Conservation (phyloP, 2,113 vertebrate species). For the Scartelaos histophorus region DNA sequence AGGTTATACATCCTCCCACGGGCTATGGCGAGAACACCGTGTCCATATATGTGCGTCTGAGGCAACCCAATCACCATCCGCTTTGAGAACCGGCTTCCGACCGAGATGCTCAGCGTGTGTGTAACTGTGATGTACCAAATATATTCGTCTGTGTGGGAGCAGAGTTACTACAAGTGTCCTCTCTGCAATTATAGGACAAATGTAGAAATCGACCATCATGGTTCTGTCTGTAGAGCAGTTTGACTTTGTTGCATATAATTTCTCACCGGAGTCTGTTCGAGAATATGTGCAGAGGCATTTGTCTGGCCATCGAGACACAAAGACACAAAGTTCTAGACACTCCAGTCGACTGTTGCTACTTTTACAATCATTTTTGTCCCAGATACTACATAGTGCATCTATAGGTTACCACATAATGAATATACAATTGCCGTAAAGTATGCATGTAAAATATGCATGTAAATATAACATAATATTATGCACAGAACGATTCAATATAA, state of each 20-base stretch:
- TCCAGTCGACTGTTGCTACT: not conserved
- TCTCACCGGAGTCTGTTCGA: not conserved
- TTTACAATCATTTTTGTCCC: not conserved
- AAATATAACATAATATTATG: too few species aligned
- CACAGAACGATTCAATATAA: not conserved
- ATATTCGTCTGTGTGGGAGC: not conserved
- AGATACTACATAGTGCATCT: not conserved
- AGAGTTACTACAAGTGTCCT: conserved; percentile 8
- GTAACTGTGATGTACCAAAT: conserved; percentile 31
- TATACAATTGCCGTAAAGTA: too few species aligned
- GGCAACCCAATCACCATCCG: not conserved
- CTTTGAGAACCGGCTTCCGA: conserved; percentile 30
- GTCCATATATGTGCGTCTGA: not conserved
- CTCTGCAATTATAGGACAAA: conserved; percentile 7
- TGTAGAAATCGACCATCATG: conserved; percentile 9
- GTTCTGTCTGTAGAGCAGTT: not conserved
- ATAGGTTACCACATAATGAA: too few species aligned
- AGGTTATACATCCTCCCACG: conserved; percentile 38
- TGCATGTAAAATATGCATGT: too few species aligned
- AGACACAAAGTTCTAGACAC: not conserved
- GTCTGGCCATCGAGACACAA: conserved; percentile 9
- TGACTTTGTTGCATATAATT: conserved; percentile 10
- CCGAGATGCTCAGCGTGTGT: conserved; percentile 34
- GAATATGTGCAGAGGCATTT: not conserved
- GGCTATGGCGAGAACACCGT: conserved; percentile 11